These are phyloP conservation scores for Oncopeltus fasciatus DNA, from an alignment of 1,140 invertebrate species.

Conservation along the genomic window DNA sequence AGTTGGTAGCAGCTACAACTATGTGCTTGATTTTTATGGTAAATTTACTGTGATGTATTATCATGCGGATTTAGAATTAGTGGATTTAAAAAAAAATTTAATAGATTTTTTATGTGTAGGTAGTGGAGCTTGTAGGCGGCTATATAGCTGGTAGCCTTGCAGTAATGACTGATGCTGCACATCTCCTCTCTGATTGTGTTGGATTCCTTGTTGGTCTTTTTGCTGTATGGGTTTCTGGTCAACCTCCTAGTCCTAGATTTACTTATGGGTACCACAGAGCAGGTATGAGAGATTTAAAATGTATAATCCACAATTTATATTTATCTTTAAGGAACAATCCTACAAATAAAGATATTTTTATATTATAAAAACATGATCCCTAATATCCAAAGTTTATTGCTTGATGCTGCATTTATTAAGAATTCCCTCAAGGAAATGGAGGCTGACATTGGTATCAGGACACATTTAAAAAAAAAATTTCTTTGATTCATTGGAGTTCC, in stretches of 20 bases:
- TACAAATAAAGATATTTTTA: too few relatives aligned
- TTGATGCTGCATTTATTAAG: too few relatives aligned
- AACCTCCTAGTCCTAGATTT: slow-evolving; percentile 49
- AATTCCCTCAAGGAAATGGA: too few relatives aligned
- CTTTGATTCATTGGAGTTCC: too few relatives aligned
- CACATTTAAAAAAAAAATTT: too few relatives aligned
- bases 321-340: too few relatives aligned
- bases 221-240: slow-evolving; percentile 51
- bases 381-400: too few relatives aligned
- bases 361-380: too few relatives aligned
- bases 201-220: slow-evolving; percentile 66
- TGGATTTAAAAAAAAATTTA: neutral
- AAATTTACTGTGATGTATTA: neutral
- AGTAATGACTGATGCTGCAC: slow-evolving; percentile 70
- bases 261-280: slow-evolving; percentile 67
- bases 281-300: slow-evolving; percentile 36
- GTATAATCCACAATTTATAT: too few relatives aligned
- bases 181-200: slow-evolving; percentile 67
- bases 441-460: too few relatives aligned
- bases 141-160: slow-evolving; percentile 65
- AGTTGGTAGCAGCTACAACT: slow-evolving; percentile 17
- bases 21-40: slow-evolving; percentile 20
- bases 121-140: slow-evolving; percentile 56
- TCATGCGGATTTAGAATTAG: neutral
- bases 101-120: slow-evolving; percentile 29